phyloP scores from a whole-genome alignment of 2,888 invertebrate species.

The Nasonovia ribisnigri region DNA sequence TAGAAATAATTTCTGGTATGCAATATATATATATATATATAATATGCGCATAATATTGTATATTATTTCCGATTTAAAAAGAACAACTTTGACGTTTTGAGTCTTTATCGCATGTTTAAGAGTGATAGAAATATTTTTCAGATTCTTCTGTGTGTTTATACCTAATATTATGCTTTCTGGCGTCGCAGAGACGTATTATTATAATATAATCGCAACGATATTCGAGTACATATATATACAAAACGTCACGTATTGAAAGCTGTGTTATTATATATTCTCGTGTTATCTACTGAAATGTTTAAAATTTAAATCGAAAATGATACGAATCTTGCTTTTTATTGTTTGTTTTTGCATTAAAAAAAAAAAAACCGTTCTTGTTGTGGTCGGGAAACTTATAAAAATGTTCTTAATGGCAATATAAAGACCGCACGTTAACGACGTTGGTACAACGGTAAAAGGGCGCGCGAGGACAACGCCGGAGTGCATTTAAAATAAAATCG shows the following conservation, averaged over 20 bases:
- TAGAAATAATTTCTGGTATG: background rate
- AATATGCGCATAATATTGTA: background rate
- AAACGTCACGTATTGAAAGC: background rate
- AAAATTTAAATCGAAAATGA: background rate
- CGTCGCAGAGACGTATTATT: background rate
- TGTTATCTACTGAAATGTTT: background rate
- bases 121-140: background rate
- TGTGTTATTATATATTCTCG: background rate
- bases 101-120: background rate
- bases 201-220: background rate
- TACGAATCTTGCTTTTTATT: background rate
- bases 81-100: background rate
- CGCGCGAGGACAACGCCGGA: no score
- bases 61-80: background rate
- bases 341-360: background rate
- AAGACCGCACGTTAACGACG: no score
- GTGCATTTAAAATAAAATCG: no score
- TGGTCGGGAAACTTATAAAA: background rate
- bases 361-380: background rate
- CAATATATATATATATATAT: background rate
- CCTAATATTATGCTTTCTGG: background rate
- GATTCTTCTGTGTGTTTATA: background rate
- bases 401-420: background rate
- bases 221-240: no score
- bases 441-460: no score